Base-by-base conservation (phyloP, 2,888 invertebrate species). In the Philereme transversata region DNA sequence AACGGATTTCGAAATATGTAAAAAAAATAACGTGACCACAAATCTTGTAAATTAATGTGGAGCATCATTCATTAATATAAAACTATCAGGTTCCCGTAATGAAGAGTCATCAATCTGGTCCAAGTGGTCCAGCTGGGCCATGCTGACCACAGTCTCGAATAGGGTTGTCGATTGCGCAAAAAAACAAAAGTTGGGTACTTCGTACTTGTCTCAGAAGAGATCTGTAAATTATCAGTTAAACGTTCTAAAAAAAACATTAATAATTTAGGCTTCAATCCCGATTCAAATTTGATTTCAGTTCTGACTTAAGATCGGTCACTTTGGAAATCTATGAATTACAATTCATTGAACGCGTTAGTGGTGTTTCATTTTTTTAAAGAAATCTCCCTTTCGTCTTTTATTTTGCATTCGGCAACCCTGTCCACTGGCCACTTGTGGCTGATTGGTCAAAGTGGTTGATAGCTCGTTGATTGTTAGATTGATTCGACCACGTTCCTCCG, bases 71-170 rank as follows among this genome's bases (percentile, higher is more conserved):
- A 70, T 70, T 61, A 65, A 60, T 65, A 61, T 63, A 59, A 67
- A 65, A 65, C 65, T 69, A 74, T 72, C 65, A 64, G 41, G 63
- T 43, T 49, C 36, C 38, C 53, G 47, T 69, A 71, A 70, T 67
- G 69, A 73, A 70, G 71, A 71, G 66, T 74, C 78, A 79, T 78
- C 82, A 82, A 82, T 82, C 83, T 76, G 77, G 65, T 53, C 70
- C 60, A 72, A 79, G 70, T 69, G 70, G 68, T 62, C 73, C 72
- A 66, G 75, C 76, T 75, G 76, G 75, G 69, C 66, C 58, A 61
- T 76, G 74, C 75, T 79, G 76, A 73, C 70, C 70, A 72, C 59
- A 43, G 51, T 46, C 49, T 34, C 40, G 51, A 35, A n/a, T 44
- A 63, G 56, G 63, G 63, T 9, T 63, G 59, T 7, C 63, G 43